phyloP scores from a whole-genome alignment of 2,888 invertebrate genomes.

The Volucella bombylans region DNA sequence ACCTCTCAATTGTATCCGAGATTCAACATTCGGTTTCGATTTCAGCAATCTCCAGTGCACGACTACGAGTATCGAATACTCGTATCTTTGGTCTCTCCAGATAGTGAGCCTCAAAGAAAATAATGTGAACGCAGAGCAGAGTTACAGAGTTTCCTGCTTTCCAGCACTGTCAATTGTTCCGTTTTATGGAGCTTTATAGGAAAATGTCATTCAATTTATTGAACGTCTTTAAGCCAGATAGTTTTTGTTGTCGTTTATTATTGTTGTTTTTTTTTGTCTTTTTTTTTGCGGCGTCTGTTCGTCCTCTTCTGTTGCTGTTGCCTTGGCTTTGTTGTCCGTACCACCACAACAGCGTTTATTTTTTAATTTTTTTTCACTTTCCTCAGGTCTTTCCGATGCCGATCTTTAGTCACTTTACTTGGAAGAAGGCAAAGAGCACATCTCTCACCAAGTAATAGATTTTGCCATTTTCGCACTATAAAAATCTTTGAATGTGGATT shows the following conservation, averaged over 20 bases:
- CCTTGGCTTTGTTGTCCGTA: slow-evolving; percentile 27
- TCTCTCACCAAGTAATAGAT: slow-evolving; percentile 61
- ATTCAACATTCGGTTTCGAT: slow-evolving; percentile 1
- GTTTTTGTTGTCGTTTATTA: slow-evolving; percentile 22
- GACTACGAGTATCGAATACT: neutral
- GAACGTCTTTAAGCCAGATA: slow-evolving; percentile 61
- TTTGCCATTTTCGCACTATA: slow-evolving; percentile 66
- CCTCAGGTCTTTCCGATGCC: too few species aligned
- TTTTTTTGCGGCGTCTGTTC: slow-evolving; percentile 1
- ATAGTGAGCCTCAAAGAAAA: slow-evolving; percentile 8
- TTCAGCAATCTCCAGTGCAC: too few species aligned
- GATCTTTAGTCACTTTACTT: neutral
- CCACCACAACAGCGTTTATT: slow-evolving; percentile 49
- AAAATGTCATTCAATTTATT: slow-evolving; percentile 71
- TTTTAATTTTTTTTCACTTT: neutral
- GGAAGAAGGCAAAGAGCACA: slow-evolving; percentile 22
- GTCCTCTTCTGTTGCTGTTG: neutral
- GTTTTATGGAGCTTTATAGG: slow-evolving; percentile 65
- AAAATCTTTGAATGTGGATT: slow-evolving; percentile 70
- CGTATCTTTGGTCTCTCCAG: too few species aligned
- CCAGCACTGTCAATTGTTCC: slow-evolving; percentile 54
- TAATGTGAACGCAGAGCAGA: slow-evolving; percentile 29
- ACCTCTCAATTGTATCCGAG: slow-evolving; percentile 35
- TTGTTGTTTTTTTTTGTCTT: neutral
- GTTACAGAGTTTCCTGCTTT: too few species aligned